Base-by-base conservation (phyloP, 2,113 vertebrate species). In the Phylloscopus trochiloides region DNA sequence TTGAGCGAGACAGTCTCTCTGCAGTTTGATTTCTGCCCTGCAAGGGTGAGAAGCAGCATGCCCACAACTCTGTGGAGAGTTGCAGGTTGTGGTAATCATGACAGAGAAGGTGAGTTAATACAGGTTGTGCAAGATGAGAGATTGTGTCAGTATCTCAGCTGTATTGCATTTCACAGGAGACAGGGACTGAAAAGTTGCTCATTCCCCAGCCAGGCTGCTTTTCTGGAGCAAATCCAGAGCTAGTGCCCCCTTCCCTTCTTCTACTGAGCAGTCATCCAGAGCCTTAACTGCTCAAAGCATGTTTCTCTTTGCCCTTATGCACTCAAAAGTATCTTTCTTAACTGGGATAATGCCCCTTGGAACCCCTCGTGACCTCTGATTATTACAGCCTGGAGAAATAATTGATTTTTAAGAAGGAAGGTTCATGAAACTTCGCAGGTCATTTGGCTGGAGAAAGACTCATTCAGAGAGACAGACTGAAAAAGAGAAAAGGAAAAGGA, bases 61-160 rank as follows among this genome's bases (percentile, higher is more conserved):
- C 58, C 51, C 2, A 0, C 1, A 2, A 2, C 24, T 47, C 51
- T 1, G 1, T 26, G 36, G 43, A 42, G 45, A 61, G 25, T 1
- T 80, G 74, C 1, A 6, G 20, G 9, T 68, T 72, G 52, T 40
- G 31, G 28, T 88, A 70, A 76, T 29, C 11, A 26, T 0, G 0
- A 32, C 26, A 34, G 40, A 72, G 70, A 67, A 52, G 12, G 34
- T 16, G 58, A 90, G 20, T 40, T 72, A 54, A 54, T 7, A 24
- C 34, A 76, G 48, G 52, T 36, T 68, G 52, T 29, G 32, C 71
- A 61, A 52, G 66, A 38, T 31, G 40, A 71, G 73, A 40, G 48
- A 16, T 12, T 2, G 3, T 31, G 61, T 51, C 68, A 43, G 55
- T 24, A 43, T 40, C 55, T 81, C 26, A 11, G 22, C 73, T 80